phyloP scores from a whole-genome alignment of 2,888 invertebrate species.

The Andrena haemorrhoa region DNA sequence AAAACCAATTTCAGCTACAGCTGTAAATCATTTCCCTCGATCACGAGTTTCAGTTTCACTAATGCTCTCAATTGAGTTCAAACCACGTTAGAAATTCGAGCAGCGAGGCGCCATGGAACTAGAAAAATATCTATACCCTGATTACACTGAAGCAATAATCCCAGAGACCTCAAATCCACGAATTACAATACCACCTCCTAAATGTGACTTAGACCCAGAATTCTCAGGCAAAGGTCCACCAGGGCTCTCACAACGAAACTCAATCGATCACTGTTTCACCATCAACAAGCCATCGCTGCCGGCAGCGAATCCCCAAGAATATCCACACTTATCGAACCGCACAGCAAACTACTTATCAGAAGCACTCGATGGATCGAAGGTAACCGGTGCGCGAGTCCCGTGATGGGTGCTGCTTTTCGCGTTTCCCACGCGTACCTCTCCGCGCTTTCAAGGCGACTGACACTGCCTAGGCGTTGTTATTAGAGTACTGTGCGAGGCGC shows the following conservation, averaged over 20 bases:
- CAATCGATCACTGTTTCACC: not conserved
- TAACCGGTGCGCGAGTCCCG: not conserved
- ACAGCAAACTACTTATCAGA: not conserved
- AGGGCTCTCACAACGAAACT: not conserved
- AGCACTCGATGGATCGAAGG: not conserved
- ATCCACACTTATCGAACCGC: not conserved
- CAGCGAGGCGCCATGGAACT: not conserved
- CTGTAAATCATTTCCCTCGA: too few species aligned
- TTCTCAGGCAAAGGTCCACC: not conserved
- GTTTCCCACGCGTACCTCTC: not conserved
- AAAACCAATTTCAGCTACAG: too few species aligned
- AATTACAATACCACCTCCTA: not conserved
- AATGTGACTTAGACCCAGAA: not conserved
- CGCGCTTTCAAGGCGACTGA: constrained; percentile 33
- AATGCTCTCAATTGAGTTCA: not conserved
- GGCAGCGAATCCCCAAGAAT: not conserved
- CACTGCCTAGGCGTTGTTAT: too few species aligned
- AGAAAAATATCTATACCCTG: too few species aligned
- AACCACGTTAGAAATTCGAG: not conserved
- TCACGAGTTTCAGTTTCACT: too few species aligned
- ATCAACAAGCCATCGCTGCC: not conserved
- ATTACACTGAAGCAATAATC: too few species aligned
- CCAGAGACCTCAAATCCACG: not conserved
- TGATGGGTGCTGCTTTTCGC: not conserved
- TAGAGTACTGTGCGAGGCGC: too few species aligned